phyloP scores from a whole-genome alignment of 1,140 invertebrate species.

The Semibalanus balanoides region DNA sequence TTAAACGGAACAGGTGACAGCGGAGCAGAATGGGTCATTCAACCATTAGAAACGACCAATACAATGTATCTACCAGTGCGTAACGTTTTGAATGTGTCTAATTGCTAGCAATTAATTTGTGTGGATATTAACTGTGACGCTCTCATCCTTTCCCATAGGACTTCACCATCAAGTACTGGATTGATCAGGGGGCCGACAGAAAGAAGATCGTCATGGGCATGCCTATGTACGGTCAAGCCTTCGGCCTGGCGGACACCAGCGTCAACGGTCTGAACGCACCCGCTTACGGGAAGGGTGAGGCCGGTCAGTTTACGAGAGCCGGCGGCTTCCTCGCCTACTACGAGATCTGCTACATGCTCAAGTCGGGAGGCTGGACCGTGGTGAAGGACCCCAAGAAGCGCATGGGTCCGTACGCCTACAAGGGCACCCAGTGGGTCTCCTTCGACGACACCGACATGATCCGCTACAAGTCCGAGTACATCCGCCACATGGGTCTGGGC shows the following conservation, averaged over 20 bases:
- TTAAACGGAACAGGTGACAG: no score
- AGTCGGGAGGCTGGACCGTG: slow-evolving; percentile 50
- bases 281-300: slow-evolving; percentile 40
- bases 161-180: slow-evolving; percentile 45
- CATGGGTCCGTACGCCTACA: slow-evolving; percentile 74
- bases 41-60: no score
- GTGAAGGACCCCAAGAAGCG: slow-evolving; percentile 53
- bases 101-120: no score
- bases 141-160: slow-evolving; percentile 34
- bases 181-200: slow-evolving; percentile 39
- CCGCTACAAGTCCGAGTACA: slow-evolving; percentile 45
- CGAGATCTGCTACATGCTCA: slow-evolving; percentile 35
- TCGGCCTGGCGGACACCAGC: slow-evolving; percentile 37
- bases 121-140: no score
- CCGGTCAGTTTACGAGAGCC: slow-evolving; percentile 60
- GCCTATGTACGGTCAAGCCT: slow-evolving; percentile 48
- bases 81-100: no score
- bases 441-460: slow-evolving; percentile 71
- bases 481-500: slow-evolving; percentile 30
- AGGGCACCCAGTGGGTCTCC: slow-evolving; percentile 74
- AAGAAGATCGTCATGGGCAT: slow-evolving; percentile 48
- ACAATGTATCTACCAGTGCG: no score
- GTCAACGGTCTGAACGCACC: slow-evolving; percentile 39
- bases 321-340: slow-evolving; percentile 71
- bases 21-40: no score